A percentile compares a stretch with the other conserved stretches of the same genome.
Evolutionary conservation across 1,140 invertebrate genomes (phyloP).

Genomic region (Hyles euphorbiae): DNA sequence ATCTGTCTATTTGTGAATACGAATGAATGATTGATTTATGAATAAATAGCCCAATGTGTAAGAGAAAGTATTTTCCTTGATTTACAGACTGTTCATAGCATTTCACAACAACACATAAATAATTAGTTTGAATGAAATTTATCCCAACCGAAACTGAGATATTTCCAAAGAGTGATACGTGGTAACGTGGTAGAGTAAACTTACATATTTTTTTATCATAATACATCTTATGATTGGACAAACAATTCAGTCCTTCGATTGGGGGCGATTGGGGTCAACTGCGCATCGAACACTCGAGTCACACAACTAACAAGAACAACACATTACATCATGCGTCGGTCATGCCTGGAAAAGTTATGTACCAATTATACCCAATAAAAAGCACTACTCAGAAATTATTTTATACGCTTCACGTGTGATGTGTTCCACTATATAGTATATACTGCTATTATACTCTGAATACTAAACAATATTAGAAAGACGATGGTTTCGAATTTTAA

Average conservation of each 20-base stretch:
- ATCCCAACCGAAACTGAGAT: no score
- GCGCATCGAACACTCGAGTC: constrained; percentile 54
- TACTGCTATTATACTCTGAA: constrained; percentile 7
- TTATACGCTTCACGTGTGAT: constrained; percentile 16
- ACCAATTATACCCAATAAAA: constrained; percentile 64
- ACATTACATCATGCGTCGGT: constrained; percentile 59
- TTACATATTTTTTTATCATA: background rate
- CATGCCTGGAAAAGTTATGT: constrained; percentile 42
- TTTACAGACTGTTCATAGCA: no score
- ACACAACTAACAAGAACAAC: constrained; percentile 34
- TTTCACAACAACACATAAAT: no score
- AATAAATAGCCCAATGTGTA: no score
- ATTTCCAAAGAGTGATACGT: no score
- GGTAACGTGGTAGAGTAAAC: no score
- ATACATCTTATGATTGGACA: constrained; percentile 33
- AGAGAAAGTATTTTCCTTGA: no score
- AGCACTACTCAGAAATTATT: constrained; percentile 23
- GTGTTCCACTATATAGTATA: constrained; percentile 6
- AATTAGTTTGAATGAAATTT: no score
- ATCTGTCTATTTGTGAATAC: no score
- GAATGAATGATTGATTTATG: no score
- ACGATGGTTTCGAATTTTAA: constrained; percentile 5
- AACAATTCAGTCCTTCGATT: constrained; percentile 72
- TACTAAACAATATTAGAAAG: constrained; percentile 7
- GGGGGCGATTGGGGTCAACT: constrained; percentile 71